Percentiles rank a stretch among this genome's conserved stretches.
These are phyloP conservation scores for Prunella fulvescens DNA, from an alignment of 2,113 vertebrate genomes.

Conservation along the genomic window DNA sequence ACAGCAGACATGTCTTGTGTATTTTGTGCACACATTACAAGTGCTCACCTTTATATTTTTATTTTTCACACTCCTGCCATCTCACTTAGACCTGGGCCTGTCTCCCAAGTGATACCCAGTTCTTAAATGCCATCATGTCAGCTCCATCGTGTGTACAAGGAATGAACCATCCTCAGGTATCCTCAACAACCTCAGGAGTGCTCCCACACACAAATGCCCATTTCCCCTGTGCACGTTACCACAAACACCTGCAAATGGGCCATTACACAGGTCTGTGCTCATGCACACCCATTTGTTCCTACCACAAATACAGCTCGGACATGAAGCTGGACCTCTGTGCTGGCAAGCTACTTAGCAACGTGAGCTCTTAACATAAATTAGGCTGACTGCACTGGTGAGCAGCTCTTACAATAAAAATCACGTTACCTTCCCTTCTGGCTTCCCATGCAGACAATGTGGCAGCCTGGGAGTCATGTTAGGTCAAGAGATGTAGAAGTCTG, in stretches of 20 bases:
- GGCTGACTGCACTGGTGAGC: constrained; percentile 52
- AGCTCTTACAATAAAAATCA: constrained; percentile 11
- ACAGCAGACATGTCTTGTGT: neutral
- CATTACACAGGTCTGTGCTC: neutral
- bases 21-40: neutral
- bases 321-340: neutral
- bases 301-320: neutral
- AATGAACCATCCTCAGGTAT: neutral
- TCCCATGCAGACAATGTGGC: neutral
- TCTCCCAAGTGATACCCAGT: neutral
- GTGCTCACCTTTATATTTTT: neutral
- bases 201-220: neutral
- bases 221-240: neutral
- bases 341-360: constrained; percentile 31
- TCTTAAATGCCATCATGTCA: neutral
- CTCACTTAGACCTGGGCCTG: neutral
- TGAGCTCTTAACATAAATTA: constrained; percentile 22
- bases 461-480: constrained; percentile 45
- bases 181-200: neutral
- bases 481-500: constrained; percentile 38
- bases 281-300: neutral
- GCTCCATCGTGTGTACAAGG: neutral
- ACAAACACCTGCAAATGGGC: neutral
- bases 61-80: neutral
- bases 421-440: neutral